Evolutionary conservation across 1,140 invertebrate species (phyloP).

Genomic region (Brachionus rotundiformis): DNA sequence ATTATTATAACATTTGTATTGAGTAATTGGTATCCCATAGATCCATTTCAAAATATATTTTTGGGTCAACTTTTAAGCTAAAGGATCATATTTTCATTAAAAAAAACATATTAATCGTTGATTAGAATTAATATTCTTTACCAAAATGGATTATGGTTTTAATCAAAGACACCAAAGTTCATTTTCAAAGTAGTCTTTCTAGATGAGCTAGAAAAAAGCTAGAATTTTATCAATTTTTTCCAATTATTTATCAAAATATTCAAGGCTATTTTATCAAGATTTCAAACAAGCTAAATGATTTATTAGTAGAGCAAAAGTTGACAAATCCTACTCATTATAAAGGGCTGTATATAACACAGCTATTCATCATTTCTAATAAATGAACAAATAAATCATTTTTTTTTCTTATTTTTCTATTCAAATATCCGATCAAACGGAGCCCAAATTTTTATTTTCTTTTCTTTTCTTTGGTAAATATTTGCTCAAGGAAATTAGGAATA

Average conservation of each 20-base stretch:
- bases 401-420: not conserved
- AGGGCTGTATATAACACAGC: not conserved
- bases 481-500: not conserved
- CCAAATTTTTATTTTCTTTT: not conserved
- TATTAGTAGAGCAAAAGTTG: not conserved
- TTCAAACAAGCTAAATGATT: not conserved
- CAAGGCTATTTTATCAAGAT: not conserved
- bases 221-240: not conserved
- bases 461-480: not conserved
- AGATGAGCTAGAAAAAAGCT: not conserved
- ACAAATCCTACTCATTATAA: not conserved
- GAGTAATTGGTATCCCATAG: not conserved
- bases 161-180: not conserved
- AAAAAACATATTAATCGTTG: constrained; percentile 10
- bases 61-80: not conserved
- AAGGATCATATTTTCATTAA: constrained; percentile 14
- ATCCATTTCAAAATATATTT: not conserved
- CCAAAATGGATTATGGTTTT: constrained; percentile 4
- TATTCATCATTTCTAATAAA: not conserved
- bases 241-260: not conserved
- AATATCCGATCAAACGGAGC: constrained; percentile 3
- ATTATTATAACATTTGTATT: not conserved
- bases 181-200: not conserved
- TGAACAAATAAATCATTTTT: not conserved
- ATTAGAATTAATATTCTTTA: constrained; percentile 10